Evolutionary conservation across 2,797 vertebrate genomes (phyloP), one percentile per base, ranked within the genome.

Genomic region (Bovichtus variegatus): DNA sequence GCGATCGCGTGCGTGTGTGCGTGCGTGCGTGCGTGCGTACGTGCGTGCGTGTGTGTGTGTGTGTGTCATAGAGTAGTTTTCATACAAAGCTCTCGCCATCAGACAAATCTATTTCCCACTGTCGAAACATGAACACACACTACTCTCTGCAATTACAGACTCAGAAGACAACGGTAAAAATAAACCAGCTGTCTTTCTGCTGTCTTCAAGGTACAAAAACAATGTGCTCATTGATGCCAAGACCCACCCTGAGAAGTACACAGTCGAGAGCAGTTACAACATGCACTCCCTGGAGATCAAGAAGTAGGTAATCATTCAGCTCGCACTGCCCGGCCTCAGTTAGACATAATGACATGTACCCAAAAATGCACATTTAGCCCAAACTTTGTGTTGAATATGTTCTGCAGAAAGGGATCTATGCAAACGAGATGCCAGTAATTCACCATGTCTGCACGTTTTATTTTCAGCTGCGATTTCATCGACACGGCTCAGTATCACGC

Each of bases 251-350:
- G 97, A 94, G 76, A 99, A 99, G 86, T 99, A 98, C 85, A 92
- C 92, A 0, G 87, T 93, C 18, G 96, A 96, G 93, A 97, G 94
- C 89, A 96, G 91, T 66, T 99, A 98, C 76, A 98, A 98, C 86
- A 95, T 99, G 95, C 98, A 99, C 91, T 98, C 97, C 55, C 92
- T 99, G 95, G 96, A 98, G 92, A 99, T 99, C 87, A 97, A 91
- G 47, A 94, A 92, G 98, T 99, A 96, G 96, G 97, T 84, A 71
- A 89, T 81, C 87, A 65, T 57, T 73, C 38, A 69, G 49, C 76
- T 72, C 63, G 25, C 62, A 15, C 61, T 34, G 36, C 66, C 31
- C 15, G 57, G 46, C 71, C 18, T 64, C 27, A 11, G 4, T 21
- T 21, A 34, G 36, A 54, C 57, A 41, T 10, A 54, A 46, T 27